Evolutionary conservation across 2,797 vertebrate genomes (phyloP), one percentile per base, ranked within the genome.

Genomic region (Xiphophorus birchmanni): DNA sequence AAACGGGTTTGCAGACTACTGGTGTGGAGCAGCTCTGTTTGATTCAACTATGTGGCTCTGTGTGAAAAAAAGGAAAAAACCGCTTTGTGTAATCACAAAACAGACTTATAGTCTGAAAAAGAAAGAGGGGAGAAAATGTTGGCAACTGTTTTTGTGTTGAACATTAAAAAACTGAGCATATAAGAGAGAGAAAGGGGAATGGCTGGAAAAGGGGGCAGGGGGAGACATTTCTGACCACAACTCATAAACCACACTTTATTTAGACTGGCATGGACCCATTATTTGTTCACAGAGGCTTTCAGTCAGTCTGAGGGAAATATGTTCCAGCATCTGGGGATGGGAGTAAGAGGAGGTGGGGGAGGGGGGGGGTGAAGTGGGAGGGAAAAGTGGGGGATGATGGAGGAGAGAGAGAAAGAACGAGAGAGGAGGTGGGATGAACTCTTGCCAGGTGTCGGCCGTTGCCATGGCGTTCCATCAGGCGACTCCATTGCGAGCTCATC

Each of bases 281-380:
- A 97, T 97, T 98, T 97, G 97, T 97, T 98, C 97, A 97, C 96
- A 97, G 96, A 96, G 97, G 95, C 97, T 98, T 98, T 93, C 92
- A 93, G 92, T 93, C 97, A 97, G 97, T 97, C 97, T 98, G 97
- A 96, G 94, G 95, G 96, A 97, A 97, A 97, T 96, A 96, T 94
- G 95, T 97, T 97, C 97, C 97, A 98, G 97, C 81, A 84, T 97
- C 96, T 97, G 95, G 52, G 54, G 40, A 56, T 52, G 32, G 80
- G 80, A 75, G 77, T 40, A 8, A 52, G 82, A 1, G 82, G 17
- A 58, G 74, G 44, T 52, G 77, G 45, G 32, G 80, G 82, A n/a
- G 74, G 40, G 44, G 76, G 56, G 82, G 74, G 40, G 79, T 77
- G 78, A 72, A 75, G 89, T 83, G 83, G 84, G 95, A 94, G 95